phyloP scores from a whole-genome alignment of 2,797 vertebrate species.

The Caiman crocodilus region DNA sequence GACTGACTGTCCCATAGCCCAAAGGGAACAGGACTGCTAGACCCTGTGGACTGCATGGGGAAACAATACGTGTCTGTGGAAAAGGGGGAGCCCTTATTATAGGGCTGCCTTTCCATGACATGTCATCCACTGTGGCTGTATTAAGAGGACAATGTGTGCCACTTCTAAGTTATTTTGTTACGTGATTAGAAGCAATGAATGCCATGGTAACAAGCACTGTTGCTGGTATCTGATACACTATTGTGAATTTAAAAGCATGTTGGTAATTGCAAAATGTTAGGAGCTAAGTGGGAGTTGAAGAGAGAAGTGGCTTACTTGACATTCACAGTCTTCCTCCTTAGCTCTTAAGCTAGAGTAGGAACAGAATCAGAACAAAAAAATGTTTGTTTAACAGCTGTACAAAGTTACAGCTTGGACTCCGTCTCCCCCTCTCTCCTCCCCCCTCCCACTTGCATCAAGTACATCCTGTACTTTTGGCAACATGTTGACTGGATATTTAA shows the following conservation, averaged over 20 bases:
- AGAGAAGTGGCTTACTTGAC: slow-evolving; percentile 66
- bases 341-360: slow-evolving; percentile 79
- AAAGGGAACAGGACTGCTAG: not conserved
- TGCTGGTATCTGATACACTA: slow-evolving; percentile 65
- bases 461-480: slow-evolving; percentile 92
- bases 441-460: slow-evolving; percentile 80
- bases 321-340: slow-evolving; percentile 75
- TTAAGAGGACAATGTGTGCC: slow-evolving; percentile 41
- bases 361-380: slow-evolving; percentile 82
- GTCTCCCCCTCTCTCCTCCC: slow-evolving; percentile 57
- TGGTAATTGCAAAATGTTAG: slow-evolving; percentile 67
- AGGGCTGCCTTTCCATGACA: slow-evolving; percentile 45
- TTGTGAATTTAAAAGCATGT: slow-evolving; percentile 68
- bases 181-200: slow-evolving; percentile 68
- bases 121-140: slow-evolving; percentile 48
- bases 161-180: slow-evolving; percentile 75
- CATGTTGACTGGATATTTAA: slow-evolving; percentile 88
- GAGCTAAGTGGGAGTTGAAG: slow-evolving; percentile 65
- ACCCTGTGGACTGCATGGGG: slow-evolving; percentile 20
- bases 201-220: slow-evolving; percentile 60
- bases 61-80: slow-evolving; percentile 2
- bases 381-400: slow-evolving; percentile 88
- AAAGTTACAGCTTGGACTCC: slow-evolving; percentile 81
- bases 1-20: slow-evolving; percentile 20
- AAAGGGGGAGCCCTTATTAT: slow-evolving; percentile 44